These are phyloP conservation scores for Mantis religiosa DNA, from an alignment of 2,888 invertebrate genomes.

Conservation along the genomic window DNA sequence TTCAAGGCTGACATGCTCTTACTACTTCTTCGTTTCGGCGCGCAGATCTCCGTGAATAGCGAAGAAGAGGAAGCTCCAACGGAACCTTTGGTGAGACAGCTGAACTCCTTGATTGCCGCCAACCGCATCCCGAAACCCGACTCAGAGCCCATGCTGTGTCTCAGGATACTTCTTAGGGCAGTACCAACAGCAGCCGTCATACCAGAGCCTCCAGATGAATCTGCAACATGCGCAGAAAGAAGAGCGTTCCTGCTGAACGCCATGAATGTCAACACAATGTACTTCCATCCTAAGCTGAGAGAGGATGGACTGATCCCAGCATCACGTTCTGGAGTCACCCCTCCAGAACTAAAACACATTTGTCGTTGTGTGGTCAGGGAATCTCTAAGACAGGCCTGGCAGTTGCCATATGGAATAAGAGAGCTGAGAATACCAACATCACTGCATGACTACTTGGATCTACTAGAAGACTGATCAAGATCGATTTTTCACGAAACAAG, in stretches of 20 bases:
- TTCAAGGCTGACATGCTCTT: conserved; percentile 70
- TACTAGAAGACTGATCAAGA: conserved; percentile 58
- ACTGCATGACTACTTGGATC: conserved; percentile 67
- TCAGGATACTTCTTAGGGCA: conserved; percentile 63
- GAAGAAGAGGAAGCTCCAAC: conserved; percentile 40
- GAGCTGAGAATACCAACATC: conserved; percentile 58
- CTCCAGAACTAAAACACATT: conserved; percentile 71
- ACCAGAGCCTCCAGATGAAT: not conserved
- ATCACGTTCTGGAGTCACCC: conserved; percentile 56
- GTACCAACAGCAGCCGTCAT: conserved; percentile 43
- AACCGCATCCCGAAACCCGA: not conserved
- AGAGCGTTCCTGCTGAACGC: not conserved
- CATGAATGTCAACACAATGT: not conserved
- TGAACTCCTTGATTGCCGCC: not conserved
- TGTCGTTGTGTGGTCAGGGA: conserved; percentile 68
- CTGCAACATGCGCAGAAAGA: not conserved
- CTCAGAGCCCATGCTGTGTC: conserved; percentile 46
- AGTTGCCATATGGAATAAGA: conserved; percentile 70
- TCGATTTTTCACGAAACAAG: too few species aligned
- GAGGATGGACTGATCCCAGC: conserved; percentile 10
- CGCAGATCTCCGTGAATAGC: conserved; percentile 37
- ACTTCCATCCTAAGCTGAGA: not conserved
- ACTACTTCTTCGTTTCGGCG: conserved; percentile 67
- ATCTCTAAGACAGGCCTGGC: conserved; percentile 62
- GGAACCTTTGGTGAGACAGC: conserved; percentile 38